Base-by-base conservation (phyloP, 2,888 invertebrate genomes). In the Macaria notata region DNA sequence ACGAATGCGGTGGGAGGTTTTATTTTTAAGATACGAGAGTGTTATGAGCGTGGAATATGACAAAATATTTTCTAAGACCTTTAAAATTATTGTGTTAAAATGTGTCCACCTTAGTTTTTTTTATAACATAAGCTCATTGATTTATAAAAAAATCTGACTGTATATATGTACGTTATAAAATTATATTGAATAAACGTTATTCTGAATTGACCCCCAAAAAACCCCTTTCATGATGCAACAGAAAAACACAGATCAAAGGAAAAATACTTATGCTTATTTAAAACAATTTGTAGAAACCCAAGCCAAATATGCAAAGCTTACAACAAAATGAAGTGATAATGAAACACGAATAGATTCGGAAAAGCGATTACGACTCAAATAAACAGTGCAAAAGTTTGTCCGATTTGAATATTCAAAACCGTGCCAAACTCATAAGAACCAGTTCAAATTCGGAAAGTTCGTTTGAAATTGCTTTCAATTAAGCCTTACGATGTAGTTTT, bases 361-460 rank as follows among this genome's bases (percentile, higher is more conserved):
- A 49, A 56, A 52, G 65, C 57, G 65, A 68, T 66, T 63, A 64
- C 64, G 61, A 62, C 52, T 64, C 39, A 62, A 71, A 70, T 66
- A 69, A 71, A 72, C 65, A 69, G 60, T 50, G 56, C 54, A 39
- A 59, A 53, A 70, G 63, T 67, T 67, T 31, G 45, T 50, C 61
- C 48, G 39, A 64, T 71, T 70, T 75, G 70, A 75, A 73, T 76
- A 76, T 75, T 75, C 72, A 73, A 70, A 68, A 67, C 62, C 49
- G 53, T 54, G 61, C 65, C 60, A 59, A 43, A 69, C 71, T 71
- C 68, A 69, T 62, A 66, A 63, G 63, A 71, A 69, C 59, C 64
- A 70, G 65, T 73, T 72, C 64, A 54, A 71, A 69, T 74, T 71
- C 52, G 59, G 64, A 70, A 68, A 70, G 59, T 65, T 59, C 70